Conservation (phyloP, 2,113 vertebrate species). For the Psilopogon haemacephalus region DNA sequence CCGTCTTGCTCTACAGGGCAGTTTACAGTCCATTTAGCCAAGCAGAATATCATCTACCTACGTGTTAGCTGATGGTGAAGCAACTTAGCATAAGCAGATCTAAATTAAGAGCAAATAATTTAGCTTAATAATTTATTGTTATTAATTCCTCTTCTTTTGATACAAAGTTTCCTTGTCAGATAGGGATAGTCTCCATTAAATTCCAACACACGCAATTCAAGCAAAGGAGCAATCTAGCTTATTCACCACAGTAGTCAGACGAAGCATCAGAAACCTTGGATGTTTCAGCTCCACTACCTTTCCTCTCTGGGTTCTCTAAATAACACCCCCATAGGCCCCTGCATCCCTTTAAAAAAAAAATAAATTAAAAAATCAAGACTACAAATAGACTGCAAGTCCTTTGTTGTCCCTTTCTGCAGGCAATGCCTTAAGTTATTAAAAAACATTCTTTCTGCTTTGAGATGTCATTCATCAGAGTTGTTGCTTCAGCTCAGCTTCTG, state of each 20-base stretch:
- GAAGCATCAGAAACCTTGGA: not conserved
- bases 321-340: fast-evolving
- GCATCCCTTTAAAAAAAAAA: not conserved
- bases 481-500: not conserved
- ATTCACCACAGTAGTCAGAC: not conserved
- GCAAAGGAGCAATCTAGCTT: not conserved
- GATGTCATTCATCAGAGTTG: not conserved
- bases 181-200: not conserved
- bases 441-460: not conserved
- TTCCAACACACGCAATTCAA: not conserved
- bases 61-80: not conserved
- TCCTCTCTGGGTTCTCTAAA: not conserved
- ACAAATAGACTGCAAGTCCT: not conserved
- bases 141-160: not conserved
- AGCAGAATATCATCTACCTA: not conserved
- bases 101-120: not conserved
- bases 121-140: not conserved
- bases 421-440: not conserved
- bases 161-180: not conserved
- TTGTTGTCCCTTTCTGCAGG: not conserved
- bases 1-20: not conserved
- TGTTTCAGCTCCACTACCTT: not conserved
- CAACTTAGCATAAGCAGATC: not conserved
- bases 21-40: not conserved
- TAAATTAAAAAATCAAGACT: not conserved